A percentile compares a stretch with the other conserved stretches of the same genome.
phyloP scores from a whole-genome alignment of 2,113 vertebrate species.

The Phalacrocorax pelagicus region DNA sequence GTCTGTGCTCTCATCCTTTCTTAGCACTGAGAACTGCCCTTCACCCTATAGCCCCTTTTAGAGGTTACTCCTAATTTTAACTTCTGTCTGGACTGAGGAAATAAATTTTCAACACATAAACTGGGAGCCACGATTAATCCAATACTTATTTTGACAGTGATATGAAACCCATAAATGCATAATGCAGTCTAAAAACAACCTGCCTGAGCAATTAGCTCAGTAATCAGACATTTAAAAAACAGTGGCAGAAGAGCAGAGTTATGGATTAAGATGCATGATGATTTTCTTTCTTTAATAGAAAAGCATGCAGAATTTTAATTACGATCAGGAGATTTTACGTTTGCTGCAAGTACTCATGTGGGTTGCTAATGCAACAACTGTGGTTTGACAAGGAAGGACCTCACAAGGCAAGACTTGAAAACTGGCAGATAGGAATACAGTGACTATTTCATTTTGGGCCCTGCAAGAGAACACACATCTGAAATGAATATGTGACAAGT shows the following conservation, averaged over 20 bases:
- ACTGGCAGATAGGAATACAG: background rate
- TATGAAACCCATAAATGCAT: background rate
- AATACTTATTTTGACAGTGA: background rate
- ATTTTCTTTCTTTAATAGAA: background rate
- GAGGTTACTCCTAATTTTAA: background rate
- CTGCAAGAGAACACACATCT: background rate
- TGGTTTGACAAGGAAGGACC: background rate
- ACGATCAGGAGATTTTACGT: background rate
- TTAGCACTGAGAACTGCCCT: background rate
- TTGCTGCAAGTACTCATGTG: background rate
- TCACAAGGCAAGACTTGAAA: background rate
- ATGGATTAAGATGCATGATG: background rate
- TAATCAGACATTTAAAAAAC: background rate
- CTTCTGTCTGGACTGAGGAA: background rate
- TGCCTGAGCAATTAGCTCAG: constrained; percentile 4
- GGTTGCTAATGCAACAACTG: background rate
- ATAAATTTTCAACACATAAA: background rate
- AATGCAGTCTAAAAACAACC: background rate
- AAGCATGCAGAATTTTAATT: constrained; percentile 22
- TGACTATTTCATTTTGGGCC: background rate
- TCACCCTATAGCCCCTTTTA: background rate
- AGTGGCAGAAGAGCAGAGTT: background rate
- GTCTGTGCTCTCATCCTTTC: background rate
- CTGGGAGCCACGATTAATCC: background rate
- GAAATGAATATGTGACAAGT: constrained; percentile 24